Percentiles rank a stretch among this genome's conserved stretches.
phyloP scores from a whole-genome alignment of 2,113 vertebrate genomes.

The Pachyramphus minor region DNA sequence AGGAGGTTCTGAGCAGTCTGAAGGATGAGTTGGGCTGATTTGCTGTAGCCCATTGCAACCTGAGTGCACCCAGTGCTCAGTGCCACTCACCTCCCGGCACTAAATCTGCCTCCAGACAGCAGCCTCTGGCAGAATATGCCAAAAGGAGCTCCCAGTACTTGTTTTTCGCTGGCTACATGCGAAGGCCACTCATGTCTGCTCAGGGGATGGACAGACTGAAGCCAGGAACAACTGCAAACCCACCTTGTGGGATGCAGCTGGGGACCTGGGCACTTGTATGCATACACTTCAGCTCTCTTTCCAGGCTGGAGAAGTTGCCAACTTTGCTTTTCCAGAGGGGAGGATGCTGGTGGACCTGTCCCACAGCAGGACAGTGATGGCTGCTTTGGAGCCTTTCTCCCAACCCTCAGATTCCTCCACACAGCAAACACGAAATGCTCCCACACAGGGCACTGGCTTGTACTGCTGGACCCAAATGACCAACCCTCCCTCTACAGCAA shows the following conservation, averaged over 20 bases:
- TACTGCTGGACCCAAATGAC: rapidly evolving
- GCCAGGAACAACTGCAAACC: background rate
- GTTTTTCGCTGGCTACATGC: background rate
- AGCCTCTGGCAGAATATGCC: background rate
- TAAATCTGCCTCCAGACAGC: background rate
- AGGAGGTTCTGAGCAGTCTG: background rate
- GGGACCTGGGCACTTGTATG: rapidly evolving
- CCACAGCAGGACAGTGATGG: background rate
- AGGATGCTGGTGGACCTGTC: background rate
- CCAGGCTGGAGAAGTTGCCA: background rate
- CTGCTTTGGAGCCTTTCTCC: background rate
- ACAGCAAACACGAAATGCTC: rapidly evolving
- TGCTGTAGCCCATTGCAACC: background rate
- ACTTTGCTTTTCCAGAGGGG: background rate
- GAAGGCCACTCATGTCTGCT: background rate
- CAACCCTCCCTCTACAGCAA: background rate
- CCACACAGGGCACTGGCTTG: rapidly evolving
- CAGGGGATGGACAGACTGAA: background rate
- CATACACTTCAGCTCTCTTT: background rate
- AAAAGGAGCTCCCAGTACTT: rapidly evolving
- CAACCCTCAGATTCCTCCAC: rapidly evolving
- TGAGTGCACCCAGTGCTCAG: background rate
- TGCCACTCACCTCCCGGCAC: background rate
- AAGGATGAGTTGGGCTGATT: background rate
- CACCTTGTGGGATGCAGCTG: background rate